Conservation (phyloP, 2,888 invertebrate species). For the Trichacis sp. region DNA sequence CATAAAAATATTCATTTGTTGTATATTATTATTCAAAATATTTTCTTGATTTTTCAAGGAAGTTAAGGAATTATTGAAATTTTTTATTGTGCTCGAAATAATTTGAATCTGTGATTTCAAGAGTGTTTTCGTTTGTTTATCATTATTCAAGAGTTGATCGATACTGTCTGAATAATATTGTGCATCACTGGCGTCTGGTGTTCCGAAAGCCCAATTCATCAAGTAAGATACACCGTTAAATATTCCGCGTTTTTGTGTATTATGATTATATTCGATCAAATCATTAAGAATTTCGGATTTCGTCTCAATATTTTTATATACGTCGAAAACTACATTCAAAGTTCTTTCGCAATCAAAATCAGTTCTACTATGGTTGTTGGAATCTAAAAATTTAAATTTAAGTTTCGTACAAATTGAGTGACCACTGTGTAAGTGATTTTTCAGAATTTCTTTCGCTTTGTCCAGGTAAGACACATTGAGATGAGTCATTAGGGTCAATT, state of each 20-base stretch:
- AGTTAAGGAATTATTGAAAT: background rate
- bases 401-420: background rate
- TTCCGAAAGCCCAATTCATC: background rate
- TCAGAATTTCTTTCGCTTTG: background rate
- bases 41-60: background rate
- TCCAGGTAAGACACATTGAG: too few relatives aligned
- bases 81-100: background rate
- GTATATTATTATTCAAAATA: background rate
- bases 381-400: too few relatives aligned
- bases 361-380: too few relatives aligned
- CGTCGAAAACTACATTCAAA: background rate
- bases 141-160: background rate
- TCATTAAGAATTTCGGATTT: background rate
- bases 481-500: too few relatives aligned
- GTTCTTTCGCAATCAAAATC: background rate
- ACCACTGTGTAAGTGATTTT: background rate
- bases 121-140: background rate
- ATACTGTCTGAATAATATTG: background rate
- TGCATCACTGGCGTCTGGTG: background rate
- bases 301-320: background rate
- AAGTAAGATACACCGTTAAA: background rate
- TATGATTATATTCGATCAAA: background rate
- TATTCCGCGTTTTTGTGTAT: background rate
- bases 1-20: background rate
- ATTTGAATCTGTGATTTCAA: background rate